phyloP scores from a whole-genome alignment of 2,888 invertebrate species.

The Pachliopta kotzebuea region DNA sequence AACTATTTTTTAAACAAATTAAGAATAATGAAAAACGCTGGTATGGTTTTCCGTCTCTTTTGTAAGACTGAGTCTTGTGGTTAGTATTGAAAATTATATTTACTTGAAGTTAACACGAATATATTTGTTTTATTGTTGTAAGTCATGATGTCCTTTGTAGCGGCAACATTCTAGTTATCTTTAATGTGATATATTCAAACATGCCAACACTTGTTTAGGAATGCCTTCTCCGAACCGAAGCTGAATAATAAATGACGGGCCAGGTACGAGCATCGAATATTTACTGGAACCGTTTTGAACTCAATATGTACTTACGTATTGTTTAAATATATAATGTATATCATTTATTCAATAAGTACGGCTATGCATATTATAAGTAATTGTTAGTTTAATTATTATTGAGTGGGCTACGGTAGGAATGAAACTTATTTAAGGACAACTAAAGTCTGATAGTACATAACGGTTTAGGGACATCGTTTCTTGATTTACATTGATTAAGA shows the following conservation, averaged over 20 bases:
- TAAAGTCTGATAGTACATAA: neutral
- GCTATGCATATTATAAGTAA: neutral
- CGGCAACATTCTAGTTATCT: conserved; percentile 8
- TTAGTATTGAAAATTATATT: neutral
- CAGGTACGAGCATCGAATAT: conserved; percentile 27
- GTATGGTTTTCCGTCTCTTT: too few relatives aligned
- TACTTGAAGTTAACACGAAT: neutral
- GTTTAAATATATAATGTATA: neutral
- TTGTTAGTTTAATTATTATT: neutral
- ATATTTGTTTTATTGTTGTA: neutral
- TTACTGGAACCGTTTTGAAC: conserved; percentile 12
- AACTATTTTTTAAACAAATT: neutral
- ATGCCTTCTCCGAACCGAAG: conserved; percentile 24
- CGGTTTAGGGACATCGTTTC: too few relatives aligned
- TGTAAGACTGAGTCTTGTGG: too few relatives aligned
- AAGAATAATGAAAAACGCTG: neutral
- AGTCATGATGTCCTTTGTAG: neutral
- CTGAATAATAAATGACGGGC: conserved; percentile 29
- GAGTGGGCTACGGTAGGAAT: neutral
- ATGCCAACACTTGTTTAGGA: conserved; percentile 27
- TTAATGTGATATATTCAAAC: conserved; percentile 24
- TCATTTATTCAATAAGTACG: neutral
- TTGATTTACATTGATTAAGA: neutral
- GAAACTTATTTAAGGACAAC: too few relatives aligned
- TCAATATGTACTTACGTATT: neutral